These are phyloP conservation scores for Rissa tridactyla DNA, from an alignment of 2,113 vertebrate genomes.

Conservation along the genomic window DNA sequence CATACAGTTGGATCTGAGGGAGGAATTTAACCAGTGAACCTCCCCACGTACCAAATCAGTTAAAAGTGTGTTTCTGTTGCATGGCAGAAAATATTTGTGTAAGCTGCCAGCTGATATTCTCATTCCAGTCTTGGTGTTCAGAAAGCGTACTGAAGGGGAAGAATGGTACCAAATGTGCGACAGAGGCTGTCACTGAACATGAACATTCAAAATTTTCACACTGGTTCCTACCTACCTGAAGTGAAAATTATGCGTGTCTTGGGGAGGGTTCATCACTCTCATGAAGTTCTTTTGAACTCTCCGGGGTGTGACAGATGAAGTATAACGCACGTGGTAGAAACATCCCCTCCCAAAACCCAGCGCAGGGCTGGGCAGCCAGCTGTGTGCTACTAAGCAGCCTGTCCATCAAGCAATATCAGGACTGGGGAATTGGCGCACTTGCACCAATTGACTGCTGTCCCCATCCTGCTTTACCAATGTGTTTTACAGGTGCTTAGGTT, in stretches of 20 bases:
- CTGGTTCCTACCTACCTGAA: not conserved
- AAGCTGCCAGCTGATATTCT: not conserved
- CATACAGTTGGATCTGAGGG: not conserved
- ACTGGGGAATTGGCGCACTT: not conserved
- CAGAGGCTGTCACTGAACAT: not conserved
- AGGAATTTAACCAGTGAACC: not conserved
- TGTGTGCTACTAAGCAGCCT: not conserved
- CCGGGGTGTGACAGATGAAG: not conserved
- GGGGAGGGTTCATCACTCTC: rapidly evolving
- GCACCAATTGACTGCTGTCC: too few relatives aligned
- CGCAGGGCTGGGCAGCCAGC: not conserved
- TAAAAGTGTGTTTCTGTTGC: not conserved
- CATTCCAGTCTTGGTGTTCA: not conserved
- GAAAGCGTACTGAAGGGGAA: not conserved
- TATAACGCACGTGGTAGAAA: rapidly evolving
- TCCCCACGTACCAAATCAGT: not conserved
- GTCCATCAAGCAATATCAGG: rapidly evolving
- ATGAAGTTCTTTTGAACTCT: not conserved
- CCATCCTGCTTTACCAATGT: not conserved
- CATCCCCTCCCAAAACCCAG: not conserved
- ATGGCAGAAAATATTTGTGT: not conserved
- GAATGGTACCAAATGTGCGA: not conserved
- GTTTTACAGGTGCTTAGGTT: not conserved
- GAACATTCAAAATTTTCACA: not conserved
- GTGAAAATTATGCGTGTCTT: not conserved